These are phyloP conservation scores for Hydrolagus colliei DNA, from an alignment of 2,797 vertebrate genomes.

Conservation along the genomic window DNA sequence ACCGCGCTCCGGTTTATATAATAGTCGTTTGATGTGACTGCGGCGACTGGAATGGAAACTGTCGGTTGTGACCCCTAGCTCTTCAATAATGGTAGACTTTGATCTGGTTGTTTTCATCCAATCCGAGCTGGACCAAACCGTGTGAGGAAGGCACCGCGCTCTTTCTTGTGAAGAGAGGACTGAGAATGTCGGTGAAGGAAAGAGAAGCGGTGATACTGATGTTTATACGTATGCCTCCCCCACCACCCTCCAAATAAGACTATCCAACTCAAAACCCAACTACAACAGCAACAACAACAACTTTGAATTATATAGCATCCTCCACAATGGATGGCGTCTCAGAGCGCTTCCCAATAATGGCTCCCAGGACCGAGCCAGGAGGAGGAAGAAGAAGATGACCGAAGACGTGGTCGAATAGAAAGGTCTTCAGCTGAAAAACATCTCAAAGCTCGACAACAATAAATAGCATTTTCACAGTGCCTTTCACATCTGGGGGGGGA, in stretches of 20 bases:
- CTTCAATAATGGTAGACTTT: constrained; percentile 71
- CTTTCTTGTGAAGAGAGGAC: constrained; percentile 60
- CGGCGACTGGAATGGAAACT: background rate
- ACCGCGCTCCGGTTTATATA: background rate
- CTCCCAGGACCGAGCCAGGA: too few species aligned
- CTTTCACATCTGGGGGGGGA: background rate
- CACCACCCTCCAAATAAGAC: background rate
- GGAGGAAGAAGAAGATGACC: too few species aligned
- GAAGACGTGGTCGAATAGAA: too few species aligned
- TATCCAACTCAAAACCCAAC: background rate
- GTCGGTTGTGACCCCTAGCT: too few species aligned
- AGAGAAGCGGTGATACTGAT: constrained; percentile 34
- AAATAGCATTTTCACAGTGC: background rate
- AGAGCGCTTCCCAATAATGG: too few species aligned
- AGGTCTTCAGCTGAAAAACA: background rate
- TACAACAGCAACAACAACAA: too few species aligned
- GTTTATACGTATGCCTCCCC: background rate
- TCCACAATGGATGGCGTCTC: too few species aligned
- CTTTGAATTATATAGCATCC: too few species aligned
- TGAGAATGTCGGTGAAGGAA: constrained; percentile 63
- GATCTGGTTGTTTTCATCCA: constrained; percentile 78
- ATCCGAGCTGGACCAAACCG: constrained; percentile 68
- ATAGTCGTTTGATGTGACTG: too few species aligned
- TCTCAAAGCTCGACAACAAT: background rate
- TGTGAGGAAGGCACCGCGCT: constrained; percentile 44